phyloP scores from a whole-genome alignment of 92 coral and sea anemone genomes.

The Phenganax marumi region DNA sequence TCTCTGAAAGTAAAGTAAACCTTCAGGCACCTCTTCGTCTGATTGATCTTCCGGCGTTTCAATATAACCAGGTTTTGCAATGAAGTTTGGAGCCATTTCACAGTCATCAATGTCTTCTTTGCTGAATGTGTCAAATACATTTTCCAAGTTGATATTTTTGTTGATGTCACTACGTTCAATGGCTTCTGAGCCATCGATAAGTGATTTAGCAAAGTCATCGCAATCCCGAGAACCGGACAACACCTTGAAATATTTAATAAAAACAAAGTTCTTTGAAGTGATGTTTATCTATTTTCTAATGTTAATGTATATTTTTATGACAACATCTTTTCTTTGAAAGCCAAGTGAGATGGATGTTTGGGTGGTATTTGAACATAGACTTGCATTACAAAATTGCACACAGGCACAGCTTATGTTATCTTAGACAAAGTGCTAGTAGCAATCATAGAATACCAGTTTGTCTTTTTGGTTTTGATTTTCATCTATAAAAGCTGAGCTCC shows the following conservation, averaged over 20 bases:
- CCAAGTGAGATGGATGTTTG: no score
- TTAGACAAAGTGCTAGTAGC: background rate
- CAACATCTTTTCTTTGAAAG: background rate
- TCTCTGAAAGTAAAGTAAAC: conserved; percentile 13
- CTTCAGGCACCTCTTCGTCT: background rate
- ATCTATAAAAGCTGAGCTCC: background rate
- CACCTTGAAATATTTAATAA: background rate
- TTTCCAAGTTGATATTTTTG: conserved; percentile 11
- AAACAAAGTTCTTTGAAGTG: background rate
- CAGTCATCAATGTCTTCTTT: background rate
- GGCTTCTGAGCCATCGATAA: background rate
- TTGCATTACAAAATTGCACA: no score
- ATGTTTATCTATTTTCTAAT: no score
- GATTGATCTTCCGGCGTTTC: background rate
- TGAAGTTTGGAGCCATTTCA: conserved; percentile 4
- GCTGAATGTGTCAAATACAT: conserved; percentile 4
- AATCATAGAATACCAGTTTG: background rate
- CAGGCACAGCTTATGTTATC: no score
- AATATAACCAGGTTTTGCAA: background rate
- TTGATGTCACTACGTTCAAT: conserved; percentile 1
- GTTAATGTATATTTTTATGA: background rate
- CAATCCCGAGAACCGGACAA: background rate
- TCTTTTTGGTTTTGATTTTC: background rate
- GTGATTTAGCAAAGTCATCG: background rate
- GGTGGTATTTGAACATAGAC: no score